phyloP scores from a whole-genome alignment of 1,140 invertebrate species.

The Pentalonia nigronervosa region DNA sequence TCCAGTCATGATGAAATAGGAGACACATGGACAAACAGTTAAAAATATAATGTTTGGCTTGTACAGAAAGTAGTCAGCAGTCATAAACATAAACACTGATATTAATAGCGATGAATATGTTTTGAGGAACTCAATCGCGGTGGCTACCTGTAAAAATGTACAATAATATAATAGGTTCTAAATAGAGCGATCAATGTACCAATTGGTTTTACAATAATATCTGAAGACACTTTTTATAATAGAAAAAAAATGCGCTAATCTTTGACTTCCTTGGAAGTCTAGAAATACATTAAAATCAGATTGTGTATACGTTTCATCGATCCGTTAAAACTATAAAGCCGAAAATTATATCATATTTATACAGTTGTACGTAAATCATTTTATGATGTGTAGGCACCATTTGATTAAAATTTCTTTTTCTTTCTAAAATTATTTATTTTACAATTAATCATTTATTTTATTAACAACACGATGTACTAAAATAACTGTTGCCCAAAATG shows the following conservation, averaged over 20 bases:
- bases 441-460: no score
- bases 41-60: conserved; percentile 12
- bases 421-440: no score
- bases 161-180: neutral
- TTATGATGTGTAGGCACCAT: no score
- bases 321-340: no score
- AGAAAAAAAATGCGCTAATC: no score
- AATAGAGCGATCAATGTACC: neutral
- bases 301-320: no score
- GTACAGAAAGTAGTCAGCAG: neutral
- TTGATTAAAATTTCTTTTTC: no score
- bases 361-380: no score
- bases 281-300: neutral
- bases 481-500: no score
- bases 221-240: no score
- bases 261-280: neutral
- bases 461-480: no score
- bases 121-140: neutral
- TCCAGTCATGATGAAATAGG: neutral
- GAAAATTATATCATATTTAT: no score
- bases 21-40: neutral
- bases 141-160: neutral
- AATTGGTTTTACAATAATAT: neutral
- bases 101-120: neutral
- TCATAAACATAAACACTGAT: neutral